A percentile compares a stretch with the other conserved stretches of the same genome.
Conservation (phyloP, 2,888 invertebrate genomes). For the Caenorhabditis sinica region DNA sequence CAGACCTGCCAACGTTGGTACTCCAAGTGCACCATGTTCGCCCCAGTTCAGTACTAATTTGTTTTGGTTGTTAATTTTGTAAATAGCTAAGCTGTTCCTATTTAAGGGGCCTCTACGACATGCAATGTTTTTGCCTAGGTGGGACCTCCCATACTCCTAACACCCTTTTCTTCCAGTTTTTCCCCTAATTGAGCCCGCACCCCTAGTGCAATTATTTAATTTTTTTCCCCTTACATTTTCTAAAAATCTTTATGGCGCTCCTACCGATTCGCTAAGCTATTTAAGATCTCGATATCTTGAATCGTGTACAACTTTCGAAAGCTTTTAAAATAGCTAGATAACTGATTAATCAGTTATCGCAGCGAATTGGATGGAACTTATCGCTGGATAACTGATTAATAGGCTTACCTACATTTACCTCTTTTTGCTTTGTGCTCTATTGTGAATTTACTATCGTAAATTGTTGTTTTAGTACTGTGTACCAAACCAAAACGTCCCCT, state of each 20-base stretch:
- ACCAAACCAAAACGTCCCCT: constrained; percentile 23
- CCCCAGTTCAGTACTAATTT: constrained; percentile 76
- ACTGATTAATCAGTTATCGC: constrained; percentile 63
- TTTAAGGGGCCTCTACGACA: constrained; percentile 45
- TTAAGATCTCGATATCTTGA: constrained; percentile 66
- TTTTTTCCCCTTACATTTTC: not conserved
- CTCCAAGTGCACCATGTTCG: constrained; percentile 80
- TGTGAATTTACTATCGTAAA: constrained; percentile 44
- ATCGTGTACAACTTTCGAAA: constrained; percentile 63
- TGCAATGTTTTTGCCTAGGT: constrained; percentile 55
- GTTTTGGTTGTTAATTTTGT: constrained; percentile 54
- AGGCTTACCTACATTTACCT: constrained; percentile 21
- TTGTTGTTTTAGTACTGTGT: constrained; percentile 55
- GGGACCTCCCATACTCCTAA: constrained; percentile 21
- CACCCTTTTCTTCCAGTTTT: constrained; percentile 9
- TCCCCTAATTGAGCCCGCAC: constrained; percentile 50
- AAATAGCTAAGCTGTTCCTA: constrained; percentile 46
- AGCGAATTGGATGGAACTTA: constrained; percentile 57
- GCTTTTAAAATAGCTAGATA: constrained; percentile 73
- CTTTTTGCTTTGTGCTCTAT: constrained; percentile 5
- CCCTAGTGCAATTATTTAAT: constrained; percentile 63
- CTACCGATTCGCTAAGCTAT: constrained; percentile 67
- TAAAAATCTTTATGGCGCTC: constrained; percentile 24
- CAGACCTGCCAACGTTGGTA: constrained; percentile 79
- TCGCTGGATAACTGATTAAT: constrained; percentile 66